Evolutionary conservation across 92 coral and sea anemone species (phyloP).

Genomic region (Muricea muricata): DNA sequence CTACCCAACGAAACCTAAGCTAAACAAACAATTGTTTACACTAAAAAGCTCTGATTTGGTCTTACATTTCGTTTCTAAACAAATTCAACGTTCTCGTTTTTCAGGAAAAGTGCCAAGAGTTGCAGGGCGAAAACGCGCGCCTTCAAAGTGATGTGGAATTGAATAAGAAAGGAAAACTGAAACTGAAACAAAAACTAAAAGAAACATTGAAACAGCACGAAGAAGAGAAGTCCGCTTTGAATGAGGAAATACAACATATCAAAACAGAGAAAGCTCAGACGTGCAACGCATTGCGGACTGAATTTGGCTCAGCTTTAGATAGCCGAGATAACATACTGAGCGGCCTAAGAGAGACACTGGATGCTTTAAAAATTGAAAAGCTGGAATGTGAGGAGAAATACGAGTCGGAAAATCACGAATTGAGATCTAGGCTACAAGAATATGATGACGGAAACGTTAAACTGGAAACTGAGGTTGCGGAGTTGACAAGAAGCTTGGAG

Average conservation of each 20-base stretch:
- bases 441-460: conserved; percentile 8
- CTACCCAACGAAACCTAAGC: too few relatives aligned
- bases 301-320: conserved; percentile 47
- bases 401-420: conserved; percentile 2
- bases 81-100: background rate
- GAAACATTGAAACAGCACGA: conserved; percentile 57
- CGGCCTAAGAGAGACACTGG: conserved; percentile 33
- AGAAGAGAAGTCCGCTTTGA: conserved; percentile 65
- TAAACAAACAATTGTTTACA: too few relatives aligned
- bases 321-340: conserved; percentile 26
- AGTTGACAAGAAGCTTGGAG: conserved; percentile 35
- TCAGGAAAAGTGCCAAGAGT: conserved; percentile 58
- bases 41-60: background rate
- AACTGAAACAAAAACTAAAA: conserved; percentile 67
- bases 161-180: conserved; percentile 69
- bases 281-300: conserved; percentile 55
- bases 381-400: conserved; percentile 28
- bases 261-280: conserved; percentile 66
- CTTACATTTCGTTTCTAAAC: background rate
- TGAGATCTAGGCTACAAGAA: conserved; percentile 23
- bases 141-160: conserved; percentile 62
- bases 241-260: conserved; percentile 55
- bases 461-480: conserved; percentile 4
- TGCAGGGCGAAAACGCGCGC: conserved; percentile 28
- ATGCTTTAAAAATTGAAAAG: conserved; percentile 28